phyloP scores from a whole-genome alignment of 2,888 invertebrate genomes.

The Oligia fasciuncula region DNA sequence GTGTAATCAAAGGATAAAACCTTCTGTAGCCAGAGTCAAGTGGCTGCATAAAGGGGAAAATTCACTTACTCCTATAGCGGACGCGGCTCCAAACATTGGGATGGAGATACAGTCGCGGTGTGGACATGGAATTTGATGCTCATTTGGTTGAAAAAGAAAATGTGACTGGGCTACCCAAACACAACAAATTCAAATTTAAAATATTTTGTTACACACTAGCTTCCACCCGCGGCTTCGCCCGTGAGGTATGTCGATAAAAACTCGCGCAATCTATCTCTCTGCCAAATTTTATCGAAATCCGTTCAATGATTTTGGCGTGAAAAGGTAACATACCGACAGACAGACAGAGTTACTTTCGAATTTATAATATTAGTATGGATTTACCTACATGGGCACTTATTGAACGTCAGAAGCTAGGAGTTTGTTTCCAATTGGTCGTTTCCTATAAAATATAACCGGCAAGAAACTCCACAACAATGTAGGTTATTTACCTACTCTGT shows the following conservation, averaged over 20 bases:
- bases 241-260: too few relatives aligned
- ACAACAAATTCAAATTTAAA: not conserved
- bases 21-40: slow-evolving; percentile 82
- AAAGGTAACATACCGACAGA: too few relatives aligned
- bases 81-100: slow-evolving; percentile 84
- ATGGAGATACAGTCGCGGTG: slow-evolving; percentile 65
- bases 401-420: not conserved
- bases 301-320: too few relatives aligned
- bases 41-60: slow-evolving; percentile 85
- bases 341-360: too few relatives aligned
- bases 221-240: too few relatives aligned
- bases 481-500: not conserved
- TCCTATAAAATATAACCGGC: too few relatives aligned
- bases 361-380: too few relatives aligned
- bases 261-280: too few relatives aligned
- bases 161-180: not conserved
- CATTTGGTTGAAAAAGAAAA: not conserved
- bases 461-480: not conserved
- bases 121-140: slow-evolving; percentile 62
- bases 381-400: not conserved
- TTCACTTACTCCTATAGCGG: slow-evolving; percentile 86
- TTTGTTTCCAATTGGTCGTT: not conserved
- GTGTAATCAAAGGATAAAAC: slow-evolving; percentile 86
- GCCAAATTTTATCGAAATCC: too few relatives aligned
- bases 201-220: not conserved